Conservation (phyloP, 64 coral and sea anemone genomes). For the Pocillopora damicornis region DNA sequence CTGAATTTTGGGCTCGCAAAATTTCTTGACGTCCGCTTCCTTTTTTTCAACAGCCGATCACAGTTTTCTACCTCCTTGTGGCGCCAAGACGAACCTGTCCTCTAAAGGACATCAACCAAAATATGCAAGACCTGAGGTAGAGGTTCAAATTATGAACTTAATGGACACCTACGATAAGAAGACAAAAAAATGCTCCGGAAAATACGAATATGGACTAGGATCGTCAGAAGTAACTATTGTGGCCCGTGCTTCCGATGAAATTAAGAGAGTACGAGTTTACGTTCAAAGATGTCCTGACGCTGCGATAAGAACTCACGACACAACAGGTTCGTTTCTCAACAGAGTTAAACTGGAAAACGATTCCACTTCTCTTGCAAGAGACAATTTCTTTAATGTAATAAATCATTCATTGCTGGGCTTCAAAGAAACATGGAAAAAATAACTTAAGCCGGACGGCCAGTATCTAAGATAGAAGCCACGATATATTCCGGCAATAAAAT, state of each 20-base stretch:
- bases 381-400: background rate
- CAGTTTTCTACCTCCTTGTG: background rate
- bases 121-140: conserved; percentile 3
- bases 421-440: no score
- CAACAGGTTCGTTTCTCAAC: background rate
- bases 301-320: conserved; percentile 10
- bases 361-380: background rate
- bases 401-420: no score
- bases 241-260: conserved; percentile 32
- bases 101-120: background rate
- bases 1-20: background rate
- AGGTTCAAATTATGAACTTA: conserved; percentile 35
- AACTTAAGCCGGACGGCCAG: no score
- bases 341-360: no score
- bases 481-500: no score
- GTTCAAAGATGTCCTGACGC: conserved; percentile 40
- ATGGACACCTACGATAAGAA: conserved; percentile 20
- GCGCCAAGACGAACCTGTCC: background rate
- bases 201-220: conserved; percentile 15
- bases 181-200: conserved; percentile 20
- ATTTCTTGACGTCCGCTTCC: background rate
- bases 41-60: conserved; percentile 1
- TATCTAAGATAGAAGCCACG: no score
- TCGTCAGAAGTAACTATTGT: conserved; percentile 30
- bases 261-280: conserved; percentile 24